These are phyloP conservation scores for Micropoecilia bifurca DNA, from an alignment of 2,797 vertebrate genomes.

Conservation along the genomic window DNA sequence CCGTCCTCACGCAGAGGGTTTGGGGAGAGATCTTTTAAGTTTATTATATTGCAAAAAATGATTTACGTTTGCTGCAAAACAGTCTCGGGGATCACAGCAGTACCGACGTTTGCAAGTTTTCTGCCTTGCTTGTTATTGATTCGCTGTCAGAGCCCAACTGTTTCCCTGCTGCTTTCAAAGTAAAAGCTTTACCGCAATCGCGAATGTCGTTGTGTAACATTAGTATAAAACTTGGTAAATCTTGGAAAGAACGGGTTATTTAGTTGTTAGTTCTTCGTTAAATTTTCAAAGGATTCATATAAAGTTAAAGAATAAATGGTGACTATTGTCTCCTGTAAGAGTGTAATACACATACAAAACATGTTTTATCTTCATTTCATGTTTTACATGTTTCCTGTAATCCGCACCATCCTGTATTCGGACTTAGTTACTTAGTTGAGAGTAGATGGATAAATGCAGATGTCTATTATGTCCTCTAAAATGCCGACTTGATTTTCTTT, in stretches of 20 bases:
- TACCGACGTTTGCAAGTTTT: conserved; percentile 58
- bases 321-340: not conserved
- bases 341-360: not conserved
- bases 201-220: not conserved
- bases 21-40: not conserved
- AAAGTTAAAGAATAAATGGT: not conserved
- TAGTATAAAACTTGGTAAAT: not conserved
- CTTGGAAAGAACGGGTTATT: not conserved
- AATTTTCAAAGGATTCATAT: not conserved
- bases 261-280: not conserved
- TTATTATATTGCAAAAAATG: conserved; percentile 10
- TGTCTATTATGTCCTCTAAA: not conserved
- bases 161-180: conserved; percentile 49
- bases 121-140: conserved; percentile 45
- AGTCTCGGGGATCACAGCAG: conserved; percentile 26
- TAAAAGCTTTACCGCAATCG: conserved; percentile 12
- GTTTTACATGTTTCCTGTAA: not conserved
- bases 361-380: not conserved
- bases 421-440: not conserved
- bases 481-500: conserved; percentile 46
- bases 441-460: not conserved
- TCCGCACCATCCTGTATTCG: not conserved
- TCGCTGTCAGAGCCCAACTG: conserved; percentile 5
- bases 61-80: conserved; percentile 37
- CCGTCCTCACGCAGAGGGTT: not conserved